Evolutionary conservation across 2,888 invertebrate genomes (phyloP), one percentile per base, ranked within the genome.

Genomic region (Idaea dimidiata): DNA sequence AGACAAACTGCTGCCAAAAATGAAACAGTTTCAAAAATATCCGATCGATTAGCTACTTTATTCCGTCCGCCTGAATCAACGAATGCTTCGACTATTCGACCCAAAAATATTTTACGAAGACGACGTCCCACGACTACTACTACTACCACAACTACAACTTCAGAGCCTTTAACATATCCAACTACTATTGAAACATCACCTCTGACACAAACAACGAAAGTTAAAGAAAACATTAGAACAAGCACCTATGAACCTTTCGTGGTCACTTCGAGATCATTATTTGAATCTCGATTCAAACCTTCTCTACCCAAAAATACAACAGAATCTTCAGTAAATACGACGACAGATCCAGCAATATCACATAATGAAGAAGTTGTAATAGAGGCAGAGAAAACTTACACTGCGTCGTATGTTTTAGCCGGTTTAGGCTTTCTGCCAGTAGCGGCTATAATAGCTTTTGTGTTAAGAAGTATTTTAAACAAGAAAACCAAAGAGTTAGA

Each of bases 341-440:
- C 86, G 8, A 72, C 74, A 58, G 76, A 80, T 60, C 62, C 75
- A 64, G 62, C 70, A n/a, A 6, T 56, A 17, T 74, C 81, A 53
- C 84, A 82, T 62, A 91, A 91, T 63, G 93, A 92, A 67, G 94
- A 94, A 70, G 93, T 94, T 1, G 89, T 93, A 0, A 88, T 94
- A 65, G 94, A 94, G 81, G 93, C 93, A 72, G 91, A 94, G 53
- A 93, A 94, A 57, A 93, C 93, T 57, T 94, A 94, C 71, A 90
- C 94, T 61, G 93, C 94, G 0, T 94, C 94, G 0, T 93, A 94
- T 68, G 93, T 94, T 6, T 81, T 94, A 71, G 94, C 94, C 61
- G 94, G 94, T 0, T 81, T 94, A 58, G 94, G 94, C 8, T 93
- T 94, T 72, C 78, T 94, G 18, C 94, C 94, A 0, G 87, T 94